Evolutionary conservation across 2,888 invertebrate species (phyloP).

Genomic region (Mimumesa dahlbomi): DNA sequence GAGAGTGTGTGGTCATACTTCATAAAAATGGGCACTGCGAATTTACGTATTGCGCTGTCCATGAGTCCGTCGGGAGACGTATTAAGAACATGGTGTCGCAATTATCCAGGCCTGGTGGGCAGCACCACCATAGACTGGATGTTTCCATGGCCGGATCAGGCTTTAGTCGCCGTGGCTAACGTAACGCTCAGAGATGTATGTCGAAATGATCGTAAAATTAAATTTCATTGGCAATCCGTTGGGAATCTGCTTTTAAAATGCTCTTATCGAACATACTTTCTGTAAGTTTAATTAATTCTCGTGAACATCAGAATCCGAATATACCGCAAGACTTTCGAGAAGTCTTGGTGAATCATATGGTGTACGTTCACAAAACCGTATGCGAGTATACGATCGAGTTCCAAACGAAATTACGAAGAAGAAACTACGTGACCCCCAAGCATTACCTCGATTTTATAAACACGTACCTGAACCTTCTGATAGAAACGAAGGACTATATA

Average conservation of each 20-base stretch:
- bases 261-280: too few relatives aligned
- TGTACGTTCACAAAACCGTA: slow-evolving; percentile 91
- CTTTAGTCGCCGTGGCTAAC: slow-evolving; percentile 92
- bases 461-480: slow-evolving; percentile 88
- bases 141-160: slow-evolving; percentile 96
- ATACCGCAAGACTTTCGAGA: slow-evolving; percentile 86
- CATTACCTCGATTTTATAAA: slow-evolving; percentile 94
- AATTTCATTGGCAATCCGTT: too few relatives aligned
- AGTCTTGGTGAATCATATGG: slow-evolving; percentile 90
- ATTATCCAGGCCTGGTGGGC: slow-evolving; percentile 95
- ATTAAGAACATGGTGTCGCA: slow-evolving; percentile 91
- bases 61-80: slow-evolving; percentile 95
- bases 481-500: slow-evolving; percentile 84
- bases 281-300: not conserved
- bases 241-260: too few relatives aligned
- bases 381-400: slow-evolving; percentile 88
- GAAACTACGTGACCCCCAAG: slow-evolving; percentile 95
- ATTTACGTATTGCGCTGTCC: slow-evolving; percentile 93
- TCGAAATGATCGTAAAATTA: too few relatives aligned
- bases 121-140: slow-evolving; percentile 97
- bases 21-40: slow-evolving; percentile 88
- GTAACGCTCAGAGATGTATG: slow-evolving; percentile 90
- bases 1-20: slow-evolving; percentile 94
- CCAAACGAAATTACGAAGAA: slow-evolving; percentile 86
- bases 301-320: slow-evolving; percentile 82